Conservation (phyloP, 2,797 vertebrate species). For the Poeciliopsis turneri region DNA sequence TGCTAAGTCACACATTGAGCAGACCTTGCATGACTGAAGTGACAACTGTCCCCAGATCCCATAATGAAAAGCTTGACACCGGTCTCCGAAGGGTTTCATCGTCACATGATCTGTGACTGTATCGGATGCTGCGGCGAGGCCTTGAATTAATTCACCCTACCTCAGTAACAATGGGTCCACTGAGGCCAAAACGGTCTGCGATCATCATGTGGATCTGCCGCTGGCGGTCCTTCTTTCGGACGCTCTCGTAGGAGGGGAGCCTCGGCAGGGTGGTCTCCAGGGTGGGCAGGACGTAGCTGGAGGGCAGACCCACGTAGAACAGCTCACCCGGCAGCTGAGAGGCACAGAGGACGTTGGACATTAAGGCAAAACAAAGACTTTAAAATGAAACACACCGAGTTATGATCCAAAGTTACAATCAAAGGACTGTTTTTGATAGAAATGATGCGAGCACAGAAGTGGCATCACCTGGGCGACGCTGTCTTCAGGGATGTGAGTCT, state of each 20-base stretch:
- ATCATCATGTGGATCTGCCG: slow-evolving; percentile 88
- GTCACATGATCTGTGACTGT: slow-evolving; percentile 30
- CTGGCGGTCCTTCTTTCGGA: slow-evolving; percentile 86
- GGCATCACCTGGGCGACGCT: slow-evolving; percentile 55
- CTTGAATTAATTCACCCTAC: slow-evolving; percentile 55
- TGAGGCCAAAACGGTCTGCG: slow-evolving; percentile 83
- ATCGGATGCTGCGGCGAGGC: slow-evolving; percentile 25
- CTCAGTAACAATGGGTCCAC: slow-evolving; percentile 74
- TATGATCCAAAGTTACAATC: background rate
- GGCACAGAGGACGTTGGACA: slow-evolving; percentile 7
- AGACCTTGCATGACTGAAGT: slow-evolving; percentile 6
- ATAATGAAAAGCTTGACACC: background rate
- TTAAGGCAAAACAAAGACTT: slow-evolving; percentile 9
- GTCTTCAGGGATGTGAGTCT: slow-evolving; percentile 53
- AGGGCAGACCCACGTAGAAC: slow-evolving; percentile 82
- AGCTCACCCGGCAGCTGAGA: slow-evolving; percentile 74
- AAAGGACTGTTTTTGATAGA: background rate
- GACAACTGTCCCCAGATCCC: background rate
- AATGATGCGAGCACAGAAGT: background rate
- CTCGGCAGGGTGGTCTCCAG: slow-evolving; percentile 77
- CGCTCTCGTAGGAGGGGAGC: slow-evolving; percentile 85
- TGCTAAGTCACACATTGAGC: background rate
- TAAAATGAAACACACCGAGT: background rate
- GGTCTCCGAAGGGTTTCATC: slow-evolving; percentile 31
- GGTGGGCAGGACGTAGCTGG: slow-evolving; percentile 80